Evolutionary conservation across 2,113 vertebrate genomes (phyloP).

Genomic region (Atractosteus spatula): DNA sequence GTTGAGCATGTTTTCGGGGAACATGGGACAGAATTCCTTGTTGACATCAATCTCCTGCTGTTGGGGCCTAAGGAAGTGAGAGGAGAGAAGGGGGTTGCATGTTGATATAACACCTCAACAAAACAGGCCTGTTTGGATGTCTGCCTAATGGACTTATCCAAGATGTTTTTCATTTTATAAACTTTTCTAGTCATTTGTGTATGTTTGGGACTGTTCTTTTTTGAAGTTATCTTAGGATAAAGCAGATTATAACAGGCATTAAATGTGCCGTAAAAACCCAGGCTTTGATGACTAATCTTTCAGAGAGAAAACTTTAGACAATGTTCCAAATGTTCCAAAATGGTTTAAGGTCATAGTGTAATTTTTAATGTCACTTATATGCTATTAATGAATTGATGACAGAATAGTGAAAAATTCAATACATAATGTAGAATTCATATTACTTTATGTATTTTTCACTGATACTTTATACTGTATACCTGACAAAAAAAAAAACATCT

Average conservation of each 20-base stretch:
- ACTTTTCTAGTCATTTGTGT: conserved; percentile 8
- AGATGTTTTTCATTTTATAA: conserved; percentile 51
- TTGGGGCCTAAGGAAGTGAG: conserved; percentile 63
- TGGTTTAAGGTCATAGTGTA: too few relatives aligned
- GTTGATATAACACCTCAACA: conserved; percentile 75
- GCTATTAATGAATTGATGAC: too few relatives aligned
- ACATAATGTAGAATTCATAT: too few relatives aligned
- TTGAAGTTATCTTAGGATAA: not conserved
- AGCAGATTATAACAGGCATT: not conserved
- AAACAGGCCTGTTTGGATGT: conserved; percentile 67
- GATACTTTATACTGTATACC: too few relatives aligned
- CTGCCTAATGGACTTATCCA: conserved; percentile 54
- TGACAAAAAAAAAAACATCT: too few relatives aligned
- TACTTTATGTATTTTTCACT: too few relatives aligned
- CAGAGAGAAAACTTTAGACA: too few relatives aligned
- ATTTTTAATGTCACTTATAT: too few relatives aligned
- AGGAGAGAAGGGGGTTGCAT: conserved; percentile 57
- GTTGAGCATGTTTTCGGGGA: conserved; percentile 59
- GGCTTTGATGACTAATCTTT: too few relatives aligned
- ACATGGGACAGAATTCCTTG: conserved; percentile 64
- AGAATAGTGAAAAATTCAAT: too few relatives aligned
- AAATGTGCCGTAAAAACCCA: too few relatives aligned
- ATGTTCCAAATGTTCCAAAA: too few relatives aligned
- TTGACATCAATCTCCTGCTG: conserved; percentile 71
- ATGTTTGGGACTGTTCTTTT: not conserved